A percentile compares a stretch with the other conserved stretches of the same genome.
These are phyloP conservation scores for Tor tambroides DNA, from an alignment of 2,113 vertebrate genomes.

Conservation along the genomic window DNA sequence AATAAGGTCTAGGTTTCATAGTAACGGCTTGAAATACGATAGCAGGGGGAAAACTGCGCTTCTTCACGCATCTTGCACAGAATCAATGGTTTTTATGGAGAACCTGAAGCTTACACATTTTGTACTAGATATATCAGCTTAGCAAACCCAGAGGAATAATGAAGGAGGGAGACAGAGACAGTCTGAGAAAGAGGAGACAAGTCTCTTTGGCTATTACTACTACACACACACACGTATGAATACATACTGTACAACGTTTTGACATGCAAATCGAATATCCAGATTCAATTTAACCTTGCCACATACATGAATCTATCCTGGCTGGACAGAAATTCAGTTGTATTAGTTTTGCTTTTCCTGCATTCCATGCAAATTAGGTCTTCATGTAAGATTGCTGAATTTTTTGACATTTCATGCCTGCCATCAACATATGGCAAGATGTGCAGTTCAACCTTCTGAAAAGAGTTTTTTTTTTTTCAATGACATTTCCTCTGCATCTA, in stretches of 20 bases:
- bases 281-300: neutral
- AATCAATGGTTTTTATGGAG: neutral
- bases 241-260: neutral
- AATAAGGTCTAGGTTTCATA: neutral
- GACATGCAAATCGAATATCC: neutral
- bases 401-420: neutral
- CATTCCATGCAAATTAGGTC: no score
- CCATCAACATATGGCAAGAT: neutral
- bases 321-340: neutral
- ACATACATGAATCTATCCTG: neutral
- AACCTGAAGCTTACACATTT: neutral
- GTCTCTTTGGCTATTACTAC: neutral
- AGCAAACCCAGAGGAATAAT: neutral
- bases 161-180: neutral
- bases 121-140: neutral
- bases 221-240: neutral
- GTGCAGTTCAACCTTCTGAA: neutral
- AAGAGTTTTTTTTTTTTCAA: neutral
- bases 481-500: slow-evolving; percentile 12
- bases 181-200: neutral
- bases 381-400: neutral
- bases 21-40: neutral
- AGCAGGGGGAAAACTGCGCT: neutral
- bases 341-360: neutral
- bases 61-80: neutral